Base-by-base conservation (phyloP, 2,888 invertebrate genomes). In the Leptinotarsa peninsularis region DNA sequence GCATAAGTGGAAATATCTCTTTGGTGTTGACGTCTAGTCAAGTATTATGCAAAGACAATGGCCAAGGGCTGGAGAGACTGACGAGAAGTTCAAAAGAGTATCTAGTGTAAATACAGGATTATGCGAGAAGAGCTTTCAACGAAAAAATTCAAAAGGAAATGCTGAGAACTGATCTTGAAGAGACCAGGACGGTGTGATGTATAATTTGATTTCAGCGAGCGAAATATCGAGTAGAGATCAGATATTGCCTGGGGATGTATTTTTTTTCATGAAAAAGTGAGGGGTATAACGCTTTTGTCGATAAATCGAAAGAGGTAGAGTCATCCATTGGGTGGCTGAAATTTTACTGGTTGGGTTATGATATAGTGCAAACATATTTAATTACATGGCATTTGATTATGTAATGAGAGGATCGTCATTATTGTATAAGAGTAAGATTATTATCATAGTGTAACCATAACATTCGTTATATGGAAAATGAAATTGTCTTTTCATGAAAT, bases 1-100 rank as follows among this genome's bases (percentile, higher is more conserved):
- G 50, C 49, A 63, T 66, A 63, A 75, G 69, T 75, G 72, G 69
- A 66, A 72, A 76, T 67, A 72, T 73, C 68, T 66, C 76, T 69
- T 67, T 58, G 76, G 71, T 71, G 74, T 66, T 67, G 71, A 74
- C 69, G 70, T 43, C 17, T 23, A 66, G 66, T 74, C 71, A 56
- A 71, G 74, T 67, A 33, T 63, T 63, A 27, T 63, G 63, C 63
- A 63, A 43, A 63, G 63, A 63, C 63, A 63, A 63, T 63, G 63
- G 43, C 63, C n/a, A 18, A 43, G 43, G 43, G 33, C 10, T 15
- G 27, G 63, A 63, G 33, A 33, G 27, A 63, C 27, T 33, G 33
- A 14, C 63, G 33, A 10, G 43, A 63, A 43, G 63, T 27, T 63
- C 33, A 18, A n/a, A n/a, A n/a, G 33, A 33, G n/a, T 33, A 33